Conservation (phyloP, 2,113 vertebrate species). For the Dascyllus trimaculatus region DNA sequence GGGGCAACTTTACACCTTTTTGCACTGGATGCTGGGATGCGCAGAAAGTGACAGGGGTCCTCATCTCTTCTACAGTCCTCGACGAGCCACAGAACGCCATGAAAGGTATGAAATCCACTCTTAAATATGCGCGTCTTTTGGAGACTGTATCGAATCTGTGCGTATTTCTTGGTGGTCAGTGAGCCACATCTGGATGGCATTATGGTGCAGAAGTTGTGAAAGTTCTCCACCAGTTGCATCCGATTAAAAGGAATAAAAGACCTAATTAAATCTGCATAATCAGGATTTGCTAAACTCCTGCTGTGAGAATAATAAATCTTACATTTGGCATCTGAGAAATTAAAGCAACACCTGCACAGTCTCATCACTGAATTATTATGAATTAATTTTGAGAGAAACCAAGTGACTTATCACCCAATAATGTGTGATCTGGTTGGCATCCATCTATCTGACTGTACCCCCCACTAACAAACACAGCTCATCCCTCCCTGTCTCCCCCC, state of each 20-base stretch:
- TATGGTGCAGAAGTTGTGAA: conserved; percentile 86
- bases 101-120: conserved; percentile 79
- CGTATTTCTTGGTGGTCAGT: conserved; percentile 26
- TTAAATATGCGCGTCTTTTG: not conserved
- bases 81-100: conserved; percentile 78
- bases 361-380: not conserved
- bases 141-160: not conserved
- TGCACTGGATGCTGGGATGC: conserved; percentile 79
- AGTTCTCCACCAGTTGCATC: conserved; percentile 50
- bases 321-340: not conserved
- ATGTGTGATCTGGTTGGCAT: conserved; percentile 6
- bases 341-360: conserved; percentile 14
- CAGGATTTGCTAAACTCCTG: not conserved
- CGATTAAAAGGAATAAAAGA: not conserved
- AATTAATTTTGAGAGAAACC: not conserved
- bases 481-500: conserved; percentile 38
- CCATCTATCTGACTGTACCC: conserved; percentile 34
- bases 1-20: conserved; percentile 35
- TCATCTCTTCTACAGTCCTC: conserved; percentile 73
- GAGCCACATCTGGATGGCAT: conserved; percentile 90
- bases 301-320: not conserved
- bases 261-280: not conserved
- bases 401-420: not conserved
- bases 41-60: conserved; percentile 75
- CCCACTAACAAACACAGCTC: conserved; percentile 45